Conservation (phyloP, 2,888 invertebrate species). For the Rhamnusium bicolor region DNA sequence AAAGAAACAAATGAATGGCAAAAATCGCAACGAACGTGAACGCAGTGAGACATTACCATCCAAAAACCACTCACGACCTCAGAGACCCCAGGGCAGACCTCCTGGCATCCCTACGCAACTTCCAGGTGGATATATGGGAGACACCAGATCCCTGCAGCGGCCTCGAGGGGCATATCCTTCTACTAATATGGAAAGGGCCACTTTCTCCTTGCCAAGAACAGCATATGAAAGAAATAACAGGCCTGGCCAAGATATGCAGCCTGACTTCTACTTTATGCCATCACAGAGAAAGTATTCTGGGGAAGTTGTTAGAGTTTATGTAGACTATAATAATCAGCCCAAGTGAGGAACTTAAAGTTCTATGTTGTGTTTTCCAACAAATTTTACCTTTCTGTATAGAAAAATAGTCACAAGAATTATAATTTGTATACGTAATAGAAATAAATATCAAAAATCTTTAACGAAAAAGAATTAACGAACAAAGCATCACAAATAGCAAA, state of each 20-base stretch:
- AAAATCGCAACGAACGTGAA: slow-evolving; percentile 53
- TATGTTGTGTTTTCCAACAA: not conserved
- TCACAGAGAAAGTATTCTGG: slow-evolving; percentile 95
- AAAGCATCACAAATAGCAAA: not conserved
- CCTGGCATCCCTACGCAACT: slow-evolving; percentile 58
- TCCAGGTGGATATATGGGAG: slow-evolving; percentile 71
- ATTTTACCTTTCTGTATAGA: slow-evolving; percentile 10
- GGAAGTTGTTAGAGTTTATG: slow-evolving; percentile 88
- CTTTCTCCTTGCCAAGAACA: slow-evolving; percentile 85
- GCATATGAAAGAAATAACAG: slow-evolving; percentile 70
- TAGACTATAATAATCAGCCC: slow-evolving; percentile 84
- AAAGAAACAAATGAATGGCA: slow-evolving; percentile 70
- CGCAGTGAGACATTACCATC: slow-evolving; percentile 61
- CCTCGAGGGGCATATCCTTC: slow-evolving; percentile 67
- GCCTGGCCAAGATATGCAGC: slow-evolving; percentile 73
- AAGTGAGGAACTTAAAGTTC: slow-evolving; percentile 68
- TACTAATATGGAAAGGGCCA: slow-evolving; percentile 75
- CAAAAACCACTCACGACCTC: slow-evolving; percentile 54
- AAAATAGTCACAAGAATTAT: not conserved
- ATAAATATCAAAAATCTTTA: not conserved
- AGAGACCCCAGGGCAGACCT: slow-evolving; percentile 63
- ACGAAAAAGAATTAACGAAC: not conserved
- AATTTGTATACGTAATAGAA: not conserved
- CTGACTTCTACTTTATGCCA: slow-evolving; percentile 97
- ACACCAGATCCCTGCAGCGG: slow-evolving; percentile 78